A percentile compares a stretch with the other conserved stretches of the same genome.
Conservation (phyloP, 1,140 invertebrate genomes). For the Bombus picipes region DNA sequence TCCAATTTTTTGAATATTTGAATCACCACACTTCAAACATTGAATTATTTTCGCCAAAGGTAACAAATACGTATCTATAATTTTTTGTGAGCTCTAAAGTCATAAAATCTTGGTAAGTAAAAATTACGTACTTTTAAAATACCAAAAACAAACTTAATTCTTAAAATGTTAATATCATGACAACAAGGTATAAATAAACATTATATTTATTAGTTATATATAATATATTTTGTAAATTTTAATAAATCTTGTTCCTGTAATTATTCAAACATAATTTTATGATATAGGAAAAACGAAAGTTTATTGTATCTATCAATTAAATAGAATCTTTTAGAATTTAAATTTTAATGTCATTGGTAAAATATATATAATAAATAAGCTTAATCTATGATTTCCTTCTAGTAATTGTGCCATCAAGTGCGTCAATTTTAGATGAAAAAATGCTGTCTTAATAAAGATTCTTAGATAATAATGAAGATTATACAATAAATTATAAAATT, state of each 20-base stretch:
- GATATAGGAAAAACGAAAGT: slow-evolving; percentile 31
- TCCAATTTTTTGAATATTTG: not conserved
- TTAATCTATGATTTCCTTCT: slow-evolving; percentile 34
- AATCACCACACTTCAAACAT: not conserved
- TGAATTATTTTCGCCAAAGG: slow-evolving; percentile 11
- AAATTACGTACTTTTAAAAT: slow-evolving; percentile 17
- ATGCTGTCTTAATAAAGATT: slow-evolving; percentile 40
- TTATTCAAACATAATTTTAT: slow-evolving; percentile 34
- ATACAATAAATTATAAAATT: slow-evolving; percentile 14
- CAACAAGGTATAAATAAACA: not conserved
- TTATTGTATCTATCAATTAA: slow-evolving; percentile 19
- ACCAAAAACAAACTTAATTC: slow-evolving; percentile 1
- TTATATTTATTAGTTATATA: slow-evolving; percentile 14
- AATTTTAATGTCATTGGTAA: slow-evolving; percentile 27
- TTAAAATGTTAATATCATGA: slow-evolving; percentile 23
- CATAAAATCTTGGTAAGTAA: slow-evolving; percentile 20
- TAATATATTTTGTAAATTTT: slow-evolving; percentile 6
- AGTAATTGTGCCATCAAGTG: slow-evolving; percentile 58
- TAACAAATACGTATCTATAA: slow-evolving; percentile 27
- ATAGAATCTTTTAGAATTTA: slow-evolving; percentile 19
- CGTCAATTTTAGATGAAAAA: slow-evolving; percentile 50
- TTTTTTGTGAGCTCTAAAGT: not conserved
- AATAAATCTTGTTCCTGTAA: slow-evolving; percentile 29
- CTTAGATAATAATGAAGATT: slow-evolving; percentile 34
- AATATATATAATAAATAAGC: slow-evolving; percentile 18